Evolutionary conservation across 2,797 vertebrate genomes (phyloP).

Genomic region (Tragelaphus oryx): DNA sequence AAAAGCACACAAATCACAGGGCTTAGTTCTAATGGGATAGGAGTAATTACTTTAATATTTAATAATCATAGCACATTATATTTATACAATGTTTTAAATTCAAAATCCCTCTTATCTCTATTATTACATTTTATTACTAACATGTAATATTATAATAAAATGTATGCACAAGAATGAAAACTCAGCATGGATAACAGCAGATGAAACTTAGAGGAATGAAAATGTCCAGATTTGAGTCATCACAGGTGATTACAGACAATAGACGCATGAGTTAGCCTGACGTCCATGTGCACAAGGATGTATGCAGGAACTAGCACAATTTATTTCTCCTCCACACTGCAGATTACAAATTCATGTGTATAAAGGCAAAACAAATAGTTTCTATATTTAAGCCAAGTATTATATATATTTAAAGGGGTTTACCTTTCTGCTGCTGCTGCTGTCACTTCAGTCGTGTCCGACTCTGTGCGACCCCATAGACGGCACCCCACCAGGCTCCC

Average conservation of each 20-base stretch:
- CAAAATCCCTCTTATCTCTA: conserved; percentile 49
- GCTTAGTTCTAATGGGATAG: conserved; percentile 31
- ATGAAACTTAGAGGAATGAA: not conserved
- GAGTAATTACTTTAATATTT: conserved; percentile 54
- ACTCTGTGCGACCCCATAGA: no score
- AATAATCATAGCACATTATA: conserved; percentile 36
- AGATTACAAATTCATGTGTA: not conserved
- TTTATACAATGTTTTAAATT: conserved; percentile 47
- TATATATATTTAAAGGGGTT: not conserved
- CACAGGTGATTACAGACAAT: not conserved
- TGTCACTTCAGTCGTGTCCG: no score
- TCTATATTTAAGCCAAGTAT: not conserved
- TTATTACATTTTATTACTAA: conserved; percentile 45
- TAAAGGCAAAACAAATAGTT: conserved; percentile 25
- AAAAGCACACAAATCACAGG: conserved; percentile 39
- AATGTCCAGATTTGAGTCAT: not conserved
- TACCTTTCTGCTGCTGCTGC: not conserved
- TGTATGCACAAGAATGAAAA: not conserved
- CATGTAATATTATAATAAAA: conserved; percentile 14
- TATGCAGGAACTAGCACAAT: not conserved
- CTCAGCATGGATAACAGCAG: not conserved
- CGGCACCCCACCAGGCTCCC: no score
- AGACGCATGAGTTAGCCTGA: not conserved
- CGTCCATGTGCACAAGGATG: not conserved
- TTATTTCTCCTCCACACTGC: not conserved